Base-by-base conservation (phyloP, 2,113 vertebrate species). In the Xenotilapia caudafasciata region DNA sequence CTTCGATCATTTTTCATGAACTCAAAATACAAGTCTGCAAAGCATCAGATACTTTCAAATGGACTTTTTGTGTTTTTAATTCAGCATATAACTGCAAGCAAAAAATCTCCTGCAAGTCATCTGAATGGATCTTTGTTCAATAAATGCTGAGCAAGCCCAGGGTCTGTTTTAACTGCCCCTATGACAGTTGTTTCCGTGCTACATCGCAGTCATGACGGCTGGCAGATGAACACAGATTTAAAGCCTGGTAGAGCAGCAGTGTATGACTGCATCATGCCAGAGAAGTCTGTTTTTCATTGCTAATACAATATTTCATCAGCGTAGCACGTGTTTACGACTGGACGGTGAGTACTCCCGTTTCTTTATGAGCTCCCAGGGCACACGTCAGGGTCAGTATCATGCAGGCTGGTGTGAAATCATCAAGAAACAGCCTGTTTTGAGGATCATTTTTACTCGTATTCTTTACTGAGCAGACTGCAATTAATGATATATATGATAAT, bases 81-180 rank as follows among this genome's bases (percentile, higher is more conserved):
- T 86, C 31, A n/a, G 55, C 33, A 21, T 53, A 33, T 15, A 90
- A 80, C 40, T 60, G 38, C 75, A 33, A 58, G 81, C 6, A 86
- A 68, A 87, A 73, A 56, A 7, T 83, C 55, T 80, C 42, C 62
- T 7, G 31, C 53, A 40, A 13, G 28, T 26, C 45, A 51, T 26
- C 58, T 85, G 79, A 92, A 90, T 82, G 82, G 49, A 80, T 65
- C 6, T 87, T 90, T 89, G 85, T 92, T 89, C 3, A 14, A 7
- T 26, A 62, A 82, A 80, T 62, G 82, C 79, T 60, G 80, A 90
- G 79, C 81, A 83, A 91, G 33, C 47, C 31, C 79, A 9, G 17
- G 38, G 40, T 83, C 51, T 83, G 55, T 62, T 84, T 84, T 82
- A 85, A 84, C 85, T 14, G 75, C 21, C 53, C 65, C 77, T 81